Evolutionary conservation across 2,888 invertebrate genomes (phyloP).

Genomic region (Diploptera punctata): DNA sequence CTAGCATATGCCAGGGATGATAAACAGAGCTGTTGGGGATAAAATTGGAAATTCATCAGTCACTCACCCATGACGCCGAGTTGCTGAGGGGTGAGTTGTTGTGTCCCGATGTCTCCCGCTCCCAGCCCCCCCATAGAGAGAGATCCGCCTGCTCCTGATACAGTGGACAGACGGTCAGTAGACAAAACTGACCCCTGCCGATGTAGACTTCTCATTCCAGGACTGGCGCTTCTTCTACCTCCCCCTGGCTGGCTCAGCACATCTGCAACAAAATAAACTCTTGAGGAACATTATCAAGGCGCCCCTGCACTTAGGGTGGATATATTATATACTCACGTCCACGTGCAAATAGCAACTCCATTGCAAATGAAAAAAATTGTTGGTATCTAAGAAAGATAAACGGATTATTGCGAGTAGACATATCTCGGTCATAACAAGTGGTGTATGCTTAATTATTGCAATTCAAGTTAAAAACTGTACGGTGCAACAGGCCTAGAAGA

Average conservation of each 20-base stretch:
- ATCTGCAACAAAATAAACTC: slow-evolving; percentile 24
- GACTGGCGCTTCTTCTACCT: slow-evolving; percentile 63
- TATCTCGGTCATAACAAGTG: too few species aligned
- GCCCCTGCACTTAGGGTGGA: too few species aligned
- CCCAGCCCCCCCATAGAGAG: slow-evolving; percentile 56
- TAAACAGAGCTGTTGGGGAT: too few species aligned
- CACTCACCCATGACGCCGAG: slow-evolving; percentile 88
- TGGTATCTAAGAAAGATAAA: too few species aligned
- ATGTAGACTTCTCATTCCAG: slow-evolving; percentile 56
- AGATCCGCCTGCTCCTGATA: slow-evolving; percentile 57
- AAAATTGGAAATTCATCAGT: background rate
- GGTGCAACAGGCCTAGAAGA: too few species aligned
- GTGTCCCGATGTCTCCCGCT: slow-evolving; percentile 44
- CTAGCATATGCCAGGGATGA: too few species aligned
- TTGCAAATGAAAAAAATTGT: too few species aligned
- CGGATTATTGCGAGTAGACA: too few species aligned
- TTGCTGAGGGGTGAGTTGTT: slow-evolving; percentile 82
- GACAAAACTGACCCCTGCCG: slow-evolving; percentile 61
- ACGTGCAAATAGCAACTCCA: too few species aligned
- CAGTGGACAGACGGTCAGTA: slow-evolving; percentile 71
- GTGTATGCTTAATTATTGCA: too few species aligned
- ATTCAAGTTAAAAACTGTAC: too few species aligned
- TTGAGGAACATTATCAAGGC: background rate
- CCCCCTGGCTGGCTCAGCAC: slow-evolving; percentile 44
- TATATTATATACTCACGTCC: too few species aligned